Percentiles rank a stretch among this genome's conserved stretches.
Conservation (phyloP, 2,888 invertebrate genomes). For the Cataglyphis livida region DNA sequence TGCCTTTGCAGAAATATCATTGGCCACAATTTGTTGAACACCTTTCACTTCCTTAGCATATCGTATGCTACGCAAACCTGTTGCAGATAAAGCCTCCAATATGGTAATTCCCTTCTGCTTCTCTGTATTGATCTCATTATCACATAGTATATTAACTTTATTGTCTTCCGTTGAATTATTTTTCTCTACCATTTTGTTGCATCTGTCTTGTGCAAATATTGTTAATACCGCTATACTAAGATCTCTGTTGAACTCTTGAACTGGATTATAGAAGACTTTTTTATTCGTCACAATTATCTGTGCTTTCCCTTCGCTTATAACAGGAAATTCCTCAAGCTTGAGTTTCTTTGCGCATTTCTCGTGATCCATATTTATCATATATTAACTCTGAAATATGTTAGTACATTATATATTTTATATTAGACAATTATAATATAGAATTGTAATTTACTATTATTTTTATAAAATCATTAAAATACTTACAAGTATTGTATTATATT, state of each 20-base stretch:
- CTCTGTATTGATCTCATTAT: not conserved
- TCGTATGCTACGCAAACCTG: slow-evolving; percentile 97
- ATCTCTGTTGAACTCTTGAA: slow-evolving; percentile 99
- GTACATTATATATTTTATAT: not conserved
- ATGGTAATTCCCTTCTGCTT: slow-evolving; percentile 88
- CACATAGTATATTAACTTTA: not conserved
- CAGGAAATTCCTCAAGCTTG: slow-evolving; percentile 63
- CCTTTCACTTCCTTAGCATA: slow-evolving; percentile 97
- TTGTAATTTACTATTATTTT: not conserved
- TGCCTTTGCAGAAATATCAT: slow-evolving; percentile 95
- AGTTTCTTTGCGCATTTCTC: slow-evolving; percentile 58
- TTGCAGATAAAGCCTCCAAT: slow-evolving; percentile 97
- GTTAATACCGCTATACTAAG: slow-evolving; percentile 92
- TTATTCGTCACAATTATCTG: slow-evolving; percentile 90
- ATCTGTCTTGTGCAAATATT: slow-evolving; percentile 87
- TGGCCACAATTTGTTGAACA: slow-evolving; percentile 94
- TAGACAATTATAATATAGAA: not conserved
- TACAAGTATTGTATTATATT: not conserved
- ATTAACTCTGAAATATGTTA: slow-evolving; percentile 12
- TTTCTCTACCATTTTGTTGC: slow-evolving; percentile 82
- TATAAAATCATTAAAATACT: not conserved
- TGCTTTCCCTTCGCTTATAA: slow-evolving; percentile 92
- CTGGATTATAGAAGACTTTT: slow-evolving; percentile 98
- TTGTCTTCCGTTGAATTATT: not conserved
- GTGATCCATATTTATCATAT: slow-evolving; percentile 52